Evolutionary conservation across 2,797 vertebrate species (phyloP), one percentile per base, ranked within the genome.

Genomic region (Harpagifer antarcticus): DNA sequence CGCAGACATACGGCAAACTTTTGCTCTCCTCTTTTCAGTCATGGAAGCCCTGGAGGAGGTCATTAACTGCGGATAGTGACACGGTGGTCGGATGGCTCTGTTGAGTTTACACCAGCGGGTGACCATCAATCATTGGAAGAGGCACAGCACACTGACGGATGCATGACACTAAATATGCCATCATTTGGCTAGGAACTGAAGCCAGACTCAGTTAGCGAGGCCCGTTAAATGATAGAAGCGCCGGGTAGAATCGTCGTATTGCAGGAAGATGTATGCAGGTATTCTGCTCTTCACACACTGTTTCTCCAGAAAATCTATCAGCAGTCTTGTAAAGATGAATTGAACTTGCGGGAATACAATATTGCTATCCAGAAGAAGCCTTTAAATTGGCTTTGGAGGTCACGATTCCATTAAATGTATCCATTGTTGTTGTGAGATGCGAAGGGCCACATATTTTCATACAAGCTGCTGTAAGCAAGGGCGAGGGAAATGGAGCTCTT

Each of bases 141-240:
- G 84, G 80, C 90, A 75, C 60, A 59, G 77, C 44, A 16, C 65
- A 78, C 64, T 84, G 90, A 90, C 88, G 89, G 85, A 72, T 80
- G 81, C 84, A 83, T 87, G 91, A 86, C 91, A 85, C 87, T 86
- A 88, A 90, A 90, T 90, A 86, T 85, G 81, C 87, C 81, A 85
- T 86, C 90, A 79, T 84, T 86, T 86, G 77, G 78, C 83, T 77
- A 23, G 74, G 86, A 82, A 88, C 76, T 81, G 71, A 81, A 76
- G 84, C 72, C 83, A 78, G 76, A 64, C 80, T 79, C 75, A 67
- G 83, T 83, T 64, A 72, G 67, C 3, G 5, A 55, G 79, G 57
- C 77, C 82, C 6, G 55, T 75, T 79, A 81, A 87, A 79, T 61
- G 78, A 61, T 74, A 78, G 60, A 53, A 64, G 63, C n/a, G 10